These are phyloP conservation scores for Rhinatrema bivittatum DNA, from an alignment of 2,797 vertebrate species.

Conservation along the genomic window DNA sequence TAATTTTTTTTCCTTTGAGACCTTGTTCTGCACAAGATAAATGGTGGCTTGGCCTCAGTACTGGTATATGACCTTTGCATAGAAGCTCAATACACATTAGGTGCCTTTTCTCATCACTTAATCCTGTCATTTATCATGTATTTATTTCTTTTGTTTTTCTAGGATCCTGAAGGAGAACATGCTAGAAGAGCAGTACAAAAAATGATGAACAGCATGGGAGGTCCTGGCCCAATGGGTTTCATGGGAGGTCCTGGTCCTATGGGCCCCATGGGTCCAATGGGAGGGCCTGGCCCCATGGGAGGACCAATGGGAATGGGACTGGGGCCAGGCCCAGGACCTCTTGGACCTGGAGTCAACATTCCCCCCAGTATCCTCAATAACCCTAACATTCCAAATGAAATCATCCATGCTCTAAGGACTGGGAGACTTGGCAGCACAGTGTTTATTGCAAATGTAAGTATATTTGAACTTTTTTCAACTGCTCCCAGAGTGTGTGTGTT, in stretches of 20 bases:
- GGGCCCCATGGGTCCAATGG: slow-evolving; percentile 40
- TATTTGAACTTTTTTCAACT: not conserved
- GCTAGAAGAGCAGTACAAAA: slow-evolving; percentile 84
- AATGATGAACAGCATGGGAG: slow-evolving; percentile 51
- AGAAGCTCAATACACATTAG: too few relatives aligned
- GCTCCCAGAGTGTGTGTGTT: not conserved
- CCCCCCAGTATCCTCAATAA: slow-evolving; percentile 92
- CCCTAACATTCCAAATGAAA: slow-evolving; percentile 89
- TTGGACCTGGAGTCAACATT: slow-evolving; percentile 75
- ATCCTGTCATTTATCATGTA: too few relatives aligned
- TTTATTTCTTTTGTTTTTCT: too few relatives aligned
- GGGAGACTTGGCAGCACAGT: slow-evolving; percentile 89
- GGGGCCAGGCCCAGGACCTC: slow-evolving; percentile 66
- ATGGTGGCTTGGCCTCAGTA: too few relatives aligned
- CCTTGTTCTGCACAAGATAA: too few relatives aligned
- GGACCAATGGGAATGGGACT: slow-evolving; percentile 58
- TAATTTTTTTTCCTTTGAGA: too few relatives aligned
- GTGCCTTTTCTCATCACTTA: too few relatives aligned
- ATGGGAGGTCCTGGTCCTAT: slow-evolving; percentile 34
- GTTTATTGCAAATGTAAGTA: slow-evolving; percentile 90
- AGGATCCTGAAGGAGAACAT: slow-evolving; percentile 89
- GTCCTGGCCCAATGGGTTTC: slow-evolving; percentile 48
- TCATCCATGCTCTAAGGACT: slow-evolving; percentile 91
- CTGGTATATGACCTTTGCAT: too few relatives aligned
- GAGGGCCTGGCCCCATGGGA: slow-evolving; percentile 48